Base-by-base conservation (phyloP, 2,797 vertebrate species). In the Emydoidea blandingii region DNA sequence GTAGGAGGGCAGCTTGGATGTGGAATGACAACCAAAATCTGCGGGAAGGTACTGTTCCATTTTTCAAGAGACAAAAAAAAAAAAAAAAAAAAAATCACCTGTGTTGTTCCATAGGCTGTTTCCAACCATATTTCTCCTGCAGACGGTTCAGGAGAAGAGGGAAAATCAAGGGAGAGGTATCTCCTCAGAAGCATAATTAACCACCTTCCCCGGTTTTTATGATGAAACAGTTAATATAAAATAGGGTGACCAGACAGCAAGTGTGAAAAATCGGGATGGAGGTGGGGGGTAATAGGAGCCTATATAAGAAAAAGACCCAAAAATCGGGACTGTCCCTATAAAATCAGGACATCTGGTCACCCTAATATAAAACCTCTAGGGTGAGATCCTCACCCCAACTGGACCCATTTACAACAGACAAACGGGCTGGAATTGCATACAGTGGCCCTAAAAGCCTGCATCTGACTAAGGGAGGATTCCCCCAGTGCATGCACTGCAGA, bases 11-110 rank as follows among this genome's bases (percentile, higher is more conserved):
- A 96, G 91, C 90, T 83, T 62, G 92, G 91, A 92, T 93, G 87
- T 86, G 76, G 83, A 92, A 95, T 96, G 92, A 95, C 90, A 88
- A 94, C 89, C 89, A 91, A 96, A 96, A 94, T 86, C 88, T 94
- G 81, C 57, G 87, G 90, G 62, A 97, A 96, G 88, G 52, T 85
- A 95, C 89, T 94, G 62, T 93, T 94, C 57, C 83, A 90, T 95
- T 96, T 97, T 96, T 96, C 96, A 96, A 94, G 86, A 91, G 83
- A 89, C 81, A 88, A 88, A 91, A 93, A 68, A 82, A 47, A 91
- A 88, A 91, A 93, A 68, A 79, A 8, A 89, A 94, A 62, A 62
- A 96, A 92, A 89, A 80, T 88, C 87, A 90, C 87, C 86, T 88
- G 53, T 57, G 52, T 44, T 53, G 50, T 83, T 92, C 25, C 79